phyloP scores from a whole-genome alignment of 2,797 vertebrate species.

The Lagorchestes hirsutus region DNA sequence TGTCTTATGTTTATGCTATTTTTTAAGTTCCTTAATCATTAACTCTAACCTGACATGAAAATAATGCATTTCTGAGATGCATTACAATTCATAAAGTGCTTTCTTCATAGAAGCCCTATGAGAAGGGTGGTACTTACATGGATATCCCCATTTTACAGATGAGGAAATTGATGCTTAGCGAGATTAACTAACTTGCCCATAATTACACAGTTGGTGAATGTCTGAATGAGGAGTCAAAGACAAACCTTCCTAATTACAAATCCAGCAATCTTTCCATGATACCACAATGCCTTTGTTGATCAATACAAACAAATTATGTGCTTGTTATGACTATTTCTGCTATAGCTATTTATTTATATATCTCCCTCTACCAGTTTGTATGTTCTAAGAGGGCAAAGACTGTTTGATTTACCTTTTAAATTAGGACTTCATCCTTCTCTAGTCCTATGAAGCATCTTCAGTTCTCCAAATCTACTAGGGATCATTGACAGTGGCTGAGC shows the following conservation, averaged over 20 bases:
- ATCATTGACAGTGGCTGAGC: not conserved
- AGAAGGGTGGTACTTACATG: not conserved
- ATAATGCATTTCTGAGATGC: not conserved
- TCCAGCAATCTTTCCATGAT: not conserved
- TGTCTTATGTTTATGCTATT: not conserved
- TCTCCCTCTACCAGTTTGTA: not conserved
- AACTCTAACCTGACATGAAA: not conserved
- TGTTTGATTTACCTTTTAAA: not conserved
- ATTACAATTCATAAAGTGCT: not conserved
- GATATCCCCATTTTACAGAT: not conserved
- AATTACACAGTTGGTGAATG: not conserved
- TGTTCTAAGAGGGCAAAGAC: not conserved
- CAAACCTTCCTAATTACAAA: not conserved
- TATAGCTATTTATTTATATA: not conserved
- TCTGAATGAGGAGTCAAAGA: not conserved
- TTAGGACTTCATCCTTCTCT: not conserved
- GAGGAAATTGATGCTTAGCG: not conserved
- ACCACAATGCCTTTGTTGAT: not conserved
- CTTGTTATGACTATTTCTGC: not conserved
- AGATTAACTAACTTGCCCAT: not conserved
- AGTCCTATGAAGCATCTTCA: not conserved
- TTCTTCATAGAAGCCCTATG: not conserved
- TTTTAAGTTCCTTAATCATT: not conserved
- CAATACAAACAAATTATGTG: not conserved
- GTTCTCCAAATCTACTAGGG: not conserved